Evolutionary conservation across 1,140 invertebrate genomes (phyloP).

Genomic region (Littorina saxatilis): DNA sequence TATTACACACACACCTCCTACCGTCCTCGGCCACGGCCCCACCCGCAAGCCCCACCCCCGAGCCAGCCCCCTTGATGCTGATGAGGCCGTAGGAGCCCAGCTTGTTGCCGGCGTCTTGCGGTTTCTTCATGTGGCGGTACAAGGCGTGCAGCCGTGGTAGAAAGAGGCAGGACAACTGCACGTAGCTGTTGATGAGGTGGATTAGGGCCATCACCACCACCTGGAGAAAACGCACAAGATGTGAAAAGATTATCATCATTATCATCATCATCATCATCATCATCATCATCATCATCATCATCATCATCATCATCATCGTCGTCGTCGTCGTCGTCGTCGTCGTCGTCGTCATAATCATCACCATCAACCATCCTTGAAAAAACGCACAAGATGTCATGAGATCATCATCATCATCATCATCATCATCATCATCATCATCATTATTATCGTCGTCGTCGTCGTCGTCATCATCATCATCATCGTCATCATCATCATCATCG

Average conservation of each 20-base stretch:
- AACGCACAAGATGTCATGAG: too few species aligned
- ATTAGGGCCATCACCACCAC: constrained; percentile 47
- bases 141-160: constrained; percentile 75
- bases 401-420: too few species aligned
- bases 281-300: too few species aligned
- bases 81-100: constrained; percentile 16
- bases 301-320: too few species aligned
- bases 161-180: constrained; percentile 57
- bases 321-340: too few species aligned
- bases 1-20: too few species aligned
- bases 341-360: too few species aligned
- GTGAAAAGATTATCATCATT: too few species aligned
- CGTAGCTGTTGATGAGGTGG: constrained; percentile 52
- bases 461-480: too few species aligned
- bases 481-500: not conserved
- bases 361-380: not conserved
- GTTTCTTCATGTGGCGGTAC: constrained; percentile 31
- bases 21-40: not conserved
- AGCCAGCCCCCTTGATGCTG: not conserved
- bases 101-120: constrained; percentile 19
- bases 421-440: too few species aligned
- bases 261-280: too few species aligned
- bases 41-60: not conserved
- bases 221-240: constrained; percentile 43
- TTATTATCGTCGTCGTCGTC: too few species aligned